These are phyloP conservation scores for Ischnura elegans DNA, from an alignment of 2,888 invertebrate species.

Conservation along the genomic window DNA sequence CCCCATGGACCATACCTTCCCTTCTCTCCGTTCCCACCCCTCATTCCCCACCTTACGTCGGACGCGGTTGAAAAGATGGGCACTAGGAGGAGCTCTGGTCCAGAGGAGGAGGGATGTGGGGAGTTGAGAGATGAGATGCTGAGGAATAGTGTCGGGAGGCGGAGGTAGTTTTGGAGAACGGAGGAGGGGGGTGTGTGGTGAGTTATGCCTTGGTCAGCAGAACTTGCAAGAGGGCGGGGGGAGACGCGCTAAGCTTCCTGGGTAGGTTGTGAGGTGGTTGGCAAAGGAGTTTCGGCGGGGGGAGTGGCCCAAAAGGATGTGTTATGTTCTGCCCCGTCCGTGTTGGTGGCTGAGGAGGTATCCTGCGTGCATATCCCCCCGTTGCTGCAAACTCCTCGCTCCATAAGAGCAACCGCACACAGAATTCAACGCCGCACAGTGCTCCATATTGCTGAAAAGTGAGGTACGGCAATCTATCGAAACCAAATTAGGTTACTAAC, in stretches of 20 bases:
- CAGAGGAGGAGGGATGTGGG: background rate
- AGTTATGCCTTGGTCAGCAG: conserved; percentile 65
- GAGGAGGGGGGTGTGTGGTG: conserved; percentile 15
- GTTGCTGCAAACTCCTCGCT: background rate
- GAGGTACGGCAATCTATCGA: no score
- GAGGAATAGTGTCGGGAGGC: background rate
- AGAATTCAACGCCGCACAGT: no score
- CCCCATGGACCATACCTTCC: conserved; percentile 42
- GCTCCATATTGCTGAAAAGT: no score
- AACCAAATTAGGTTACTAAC: no score
- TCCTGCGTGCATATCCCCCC: background rate
- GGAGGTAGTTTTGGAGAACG: background rate
- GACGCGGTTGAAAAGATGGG: conserved; percentile 51
- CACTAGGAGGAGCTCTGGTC: background rate
- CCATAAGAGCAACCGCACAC: no score
- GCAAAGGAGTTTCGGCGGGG: background rate
- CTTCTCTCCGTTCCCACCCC: background rate
- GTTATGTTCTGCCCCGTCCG: conserved; percentile 47
- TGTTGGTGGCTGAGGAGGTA: conserved; percentile 57
- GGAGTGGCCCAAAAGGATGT: conserved; percentile 15
- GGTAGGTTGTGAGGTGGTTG: background rate
- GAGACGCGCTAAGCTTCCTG: conserved; percentile 31
- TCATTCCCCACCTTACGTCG: background rate
- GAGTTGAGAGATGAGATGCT: background rate
- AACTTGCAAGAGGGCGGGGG: background rate